Conservation (phyloP, 2,113 vertebrate species). For the Triplophysa siluroides region DNA sequence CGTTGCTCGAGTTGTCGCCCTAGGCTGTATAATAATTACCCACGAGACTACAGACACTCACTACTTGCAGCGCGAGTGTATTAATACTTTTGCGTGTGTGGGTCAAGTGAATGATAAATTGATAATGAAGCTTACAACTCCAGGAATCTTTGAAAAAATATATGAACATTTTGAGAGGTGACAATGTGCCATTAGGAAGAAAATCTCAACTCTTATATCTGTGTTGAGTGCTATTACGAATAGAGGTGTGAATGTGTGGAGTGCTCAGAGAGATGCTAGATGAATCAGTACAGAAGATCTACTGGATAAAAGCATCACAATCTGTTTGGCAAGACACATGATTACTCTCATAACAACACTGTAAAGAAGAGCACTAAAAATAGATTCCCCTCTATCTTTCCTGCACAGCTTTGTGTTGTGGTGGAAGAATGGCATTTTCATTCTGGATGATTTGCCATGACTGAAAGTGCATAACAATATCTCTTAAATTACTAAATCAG, state of each 20-base stretch:
- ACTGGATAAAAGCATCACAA: slow-evolving; percentile 25
- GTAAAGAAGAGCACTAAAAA: slow-evolving; percentile 33
- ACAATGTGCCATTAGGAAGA: background rate
- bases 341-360: slow-evolving; percentile 17
- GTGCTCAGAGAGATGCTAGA: background rate
- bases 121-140: background rate
- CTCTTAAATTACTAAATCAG: background rate
- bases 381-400: slow-evolving; percentile 21
- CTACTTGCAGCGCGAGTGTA: background rate
- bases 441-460: slow-evolving; percentile 10
- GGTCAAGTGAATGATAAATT: background rate
- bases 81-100: background rate
- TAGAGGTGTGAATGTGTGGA: background rate
- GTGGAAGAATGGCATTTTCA: slow-evolving; percentile 19
- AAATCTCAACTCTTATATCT: background rate
- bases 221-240: background rate
- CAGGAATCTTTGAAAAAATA: too few relatives aligned
- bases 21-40: slow-evolving; percentile 18
- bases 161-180: background rate
- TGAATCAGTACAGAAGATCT: background rate
- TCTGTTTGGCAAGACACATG: background rate
- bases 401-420: background rate
- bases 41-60: background rate
- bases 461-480: slow-evolving; percentile 11
- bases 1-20: background rate